Base-by-base conservation (phyloP, 2,888 invertebrate genomes). In the Acleris sparsana region DNA sequence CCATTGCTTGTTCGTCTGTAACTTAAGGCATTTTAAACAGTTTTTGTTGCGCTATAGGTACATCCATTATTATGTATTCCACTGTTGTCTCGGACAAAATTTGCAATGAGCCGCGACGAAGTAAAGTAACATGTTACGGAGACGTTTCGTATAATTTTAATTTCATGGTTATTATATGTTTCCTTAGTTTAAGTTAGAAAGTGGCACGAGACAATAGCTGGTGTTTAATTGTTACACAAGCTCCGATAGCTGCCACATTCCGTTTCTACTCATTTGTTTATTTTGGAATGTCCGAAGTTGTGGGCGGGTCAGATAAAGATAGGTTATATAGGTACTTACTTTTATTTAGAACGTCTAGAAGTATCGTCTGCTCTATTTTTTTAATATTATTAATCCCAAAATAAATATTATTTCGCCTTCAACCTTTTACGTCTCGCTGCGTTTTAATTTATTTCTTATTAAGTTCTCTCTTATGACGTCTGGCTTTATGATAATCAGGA, bases 121-220 rank as follows among this genome's bases (percentile, higher is more conserved):
- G 74, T 75, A 73, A 73, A 71, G 59, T 70, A 71, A 71, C 68
- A 71, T 78, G 75, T 73, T 78, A 77, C 74, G 72, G 72, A 74
- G 73, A 75, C 75, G 78, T 81, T 80, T 79, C 82, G 80, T 79
- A 76, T 80, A 85, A 87, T 86, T 80, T 70, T 74, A 75, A 87
- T 87, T 88, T 86, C 81, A 80, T 80, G 84, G 77, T 75, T 79
- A 82, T 82, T 72, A 74, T 70, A 77, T 75, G 70, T 71, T 71
- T 62, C 61, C 68, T 69, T 76, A 80, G 79, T 84, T 83, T 80
- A 81, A 81, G 80, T 86, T 87, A 85, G 89, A 90, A 89, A 90
- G 89, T 84, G 72, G 70, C 71, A 58, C 67, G 72, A 81, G 72
- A 87, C 86, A 87, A 88, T 85, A 74, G 75, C 74, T 73, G 70